Conservation (phyloP, 2,888 invertebrate genomes). For the Orthosia gothica region DNA sequence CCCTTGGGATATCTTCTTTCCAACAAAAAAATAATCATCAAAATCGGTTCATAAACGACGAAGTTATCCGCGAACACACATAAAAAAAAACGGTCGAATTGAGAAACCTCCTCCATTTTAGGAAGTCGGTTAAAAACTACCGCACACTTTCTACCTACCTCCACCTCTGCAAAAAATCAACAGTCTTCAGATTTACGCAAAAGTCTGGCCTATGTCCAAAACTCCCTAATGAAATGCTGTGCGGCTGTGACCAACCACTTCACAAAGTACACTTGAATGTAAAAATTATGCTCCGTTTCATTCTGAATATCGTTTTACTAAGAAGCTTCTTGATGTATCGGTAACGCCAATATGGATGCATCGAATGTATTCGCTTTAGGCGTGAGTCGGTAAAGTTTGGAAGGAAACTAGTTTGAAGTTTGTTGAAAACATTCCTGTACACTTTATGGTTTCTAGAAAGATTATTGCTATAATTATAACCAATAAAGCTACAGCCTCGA, state of each 20-base stretch:
- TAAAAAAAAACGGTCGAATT: no score
- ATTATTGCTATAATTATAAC: no score
- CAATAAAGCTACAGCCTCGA: no score
- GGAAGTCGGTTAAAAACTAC: no score
- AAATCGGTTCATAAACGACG: no score
- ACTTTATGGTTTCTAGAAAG: neutral
- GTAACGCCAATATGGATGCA: constrained; percentile 54
- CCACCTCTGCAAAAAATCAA: constrained; percentile 71
- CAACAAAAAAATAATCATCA: no score
- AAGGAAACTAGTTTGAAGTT: neutral
- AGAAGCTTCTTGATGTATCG: constrained; percentile 70
- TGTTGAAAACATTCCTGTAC: neutral
- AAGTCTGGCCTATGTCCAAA: constrained; percentile 85
- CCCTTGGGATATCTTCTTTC: no score
- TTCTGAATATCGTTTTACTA: constrained; percentile 76
- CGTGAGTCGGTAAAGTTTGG: neutral
- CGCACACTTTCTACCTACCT: constrained; percentile 59
- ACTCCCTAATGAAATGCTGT: constrained; percentile 87
- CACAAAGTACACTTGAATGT: constrained; percentile 80
- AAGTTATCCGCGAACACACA: no score
- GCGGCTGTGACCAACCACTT: constrained; percentile 85
- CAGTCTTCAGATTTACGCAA: constrained; percentile 70
- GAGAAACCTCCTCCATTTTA: no score
- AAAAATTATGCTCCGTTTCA: constrained; percentile 84
- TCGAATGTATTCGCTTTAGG: constrained; percentile 11